These are phyloP conservation scores for Tanytarsus gracilentus DNA, from an alignment of 2,888 invertebrate genomes.

Conservation along the genomic window DNA sequence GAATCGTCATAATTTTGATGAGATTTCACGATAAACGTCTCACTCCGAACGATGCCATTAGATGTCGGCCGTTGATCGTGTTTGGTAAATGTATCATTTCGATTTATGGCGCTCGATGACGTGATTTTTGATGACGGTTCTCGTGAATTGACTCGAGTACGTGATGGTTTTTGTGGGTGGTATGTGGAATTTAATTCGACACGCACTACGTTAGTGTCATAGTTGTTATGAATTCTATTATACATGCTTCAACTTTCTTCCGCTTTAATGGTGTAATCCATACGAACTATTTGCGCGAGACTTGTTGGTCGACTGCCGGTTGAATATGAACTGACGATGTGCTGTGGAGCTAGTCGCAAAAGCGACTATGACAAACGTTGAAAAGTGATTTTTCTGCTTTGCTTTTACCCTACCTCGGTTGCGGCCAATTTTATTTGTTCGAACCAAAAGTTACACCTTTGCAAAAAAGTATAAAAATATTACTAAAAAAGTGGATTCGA, in stretches of 20 bases:
- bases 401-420: constrained; percentile 5
- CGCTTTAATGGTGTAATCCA: not conserved
- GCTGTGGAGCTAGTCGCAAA: not conserved
- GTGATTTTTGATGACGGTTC: constrained; percentile 1
- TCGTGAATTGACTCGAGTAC: not conserved
- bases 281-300: too few relatives aligned
- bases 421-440: constrained; percentile 20
- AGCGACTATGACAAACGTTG: constrained; percentile 9
- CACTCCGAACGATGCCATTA: constrained; percentile 8
- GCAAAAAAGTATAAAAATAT: constrained; percentile 14
- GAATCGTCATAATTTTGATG: constrained; percentile 11
- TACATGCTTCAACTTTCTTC: not conserved
- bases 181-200: constrained; percentile 18
- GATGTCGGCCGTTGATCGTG: not conserved
- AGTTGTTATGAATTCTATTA: constrained; percentile 22
- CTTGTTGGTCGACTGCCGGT: constrained; percentile 3
- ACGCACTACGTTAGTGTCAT: constrained; percentile 23
- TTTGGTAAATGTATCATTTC: constrained; percentile 25
- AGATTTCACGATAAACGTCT: constrained; percentile 25
- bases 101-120: constrained; percentile 7
- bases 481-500: too few relatives aligned
- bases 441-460: constrained; percentile 28
- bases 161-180: constrained; percentile 1
- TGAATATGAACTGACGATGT: constrained; percentile 2
- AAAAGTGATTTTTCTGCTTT: constrained; percentile 11